Evolutionary conservation across 92 coral and sea anemone species (phyloP).

Genomic region (Plumapathes pennacea): DNA sequence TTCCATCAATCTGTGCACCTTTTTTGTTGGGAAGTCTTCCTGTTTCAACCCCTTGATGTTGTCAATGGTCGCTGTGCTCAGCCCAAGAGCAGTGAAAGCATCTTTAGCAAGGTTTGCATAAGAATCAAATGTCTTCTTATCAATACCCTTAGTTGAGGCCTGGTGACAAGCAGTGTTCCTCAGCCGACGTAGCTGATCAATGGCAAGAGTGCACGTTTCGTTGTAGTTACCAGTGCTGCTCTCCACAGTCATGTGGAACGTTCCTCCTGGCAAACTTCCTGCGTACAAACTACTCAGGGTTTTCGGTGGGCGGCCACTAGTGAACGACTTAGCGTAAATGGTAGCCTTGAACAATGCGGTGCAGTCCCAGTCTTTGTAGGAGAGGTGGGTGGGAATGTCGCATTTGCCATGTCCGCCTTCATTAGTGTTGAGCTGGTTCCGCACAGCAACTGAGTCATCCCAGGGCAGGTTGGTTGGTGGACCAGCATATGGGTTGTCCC

Average conservation of each 20-base stretch:
- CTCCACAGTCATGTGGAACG: conserved; percentile 24
- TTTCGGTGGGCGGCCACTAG: not conserved
- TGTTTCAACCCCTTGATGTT: conserved; percentile 9
- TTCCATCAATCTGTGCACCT: conserved; percentile 7
- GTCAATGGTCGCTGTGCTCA: not conserved
- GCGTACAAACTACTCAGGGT: conserved; percentile 9
- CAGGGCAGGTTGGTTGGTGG: conserved; percentile 3
- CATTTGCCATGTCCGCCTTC: conserved; percentile 2
- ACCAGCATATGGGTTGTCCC: not conserved
- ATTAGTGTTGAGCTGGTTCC: not conserved
- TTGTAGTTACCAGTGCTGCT: conserved; percentile 11
- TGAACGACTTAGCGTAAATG: conserved; percentile 30
- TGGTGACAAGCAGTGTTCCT: conserved; percentile 26
- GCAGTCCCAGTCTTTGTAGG: conserved; percentile 35
- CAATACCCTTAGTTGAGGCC: conserved; percentile 10
- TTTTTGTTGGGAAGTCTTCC: conserved; percentile 32
- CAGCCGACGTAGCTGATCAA: conserved; percentile 44
- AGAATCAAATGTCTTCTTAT: conserved; percentile 15
- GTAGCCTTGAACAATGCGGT: conserved; percentile 39
- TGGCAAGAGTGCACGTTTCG: conserved; percentile 30
- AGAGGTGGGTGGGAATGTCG: not conserved
- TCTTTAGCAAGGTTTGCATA: conserved; percentile 1
- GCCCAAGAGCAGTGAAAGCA: conserved; percentile 23
- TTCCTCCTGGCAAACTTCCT: conserved; percentile 1
- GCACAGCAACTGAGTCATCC: conserved; percentile 2